Percentiles rank a stretch among this genome's conserved stretches.
Conservation (phyloP, 1,140 invertebrate species). For the Drosophila pruinosa region DNA sequence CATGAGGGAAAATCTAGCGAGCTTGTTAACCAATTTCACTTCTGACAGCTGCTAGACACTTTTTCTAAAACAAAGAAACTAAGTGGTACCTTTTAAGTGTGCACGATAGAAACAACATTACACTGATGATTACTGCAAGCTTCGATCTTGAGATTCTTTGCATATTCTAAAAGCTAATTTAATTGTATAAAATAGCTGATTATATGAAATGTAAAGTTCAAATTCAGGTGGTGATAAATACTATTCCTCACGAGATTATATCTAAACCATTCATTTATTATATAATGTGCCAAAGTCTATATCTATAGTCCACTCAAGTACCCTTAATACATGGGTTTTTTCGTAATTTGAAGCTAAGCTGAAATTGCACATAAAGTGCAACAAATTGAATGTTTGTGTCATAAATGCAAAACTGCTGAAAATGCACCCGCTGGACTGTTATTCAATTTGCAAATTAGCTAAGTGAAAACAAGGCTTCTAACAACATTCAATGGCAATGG, state of each 20-base stretch:
- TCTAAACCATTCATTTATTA: no score
- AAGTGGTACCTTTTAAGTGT: not conserved
- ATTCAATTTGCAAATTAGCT: constrained; percentile 36
- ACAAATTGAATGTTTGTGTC: not conserved
- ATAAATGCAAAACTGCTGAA: not conserved
- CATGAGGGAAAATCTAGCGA: constrained; percentile 4
- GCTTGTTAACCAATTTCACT: not conserved
- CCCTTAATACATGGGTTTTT: no score
- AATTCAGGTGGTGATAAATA: no score
- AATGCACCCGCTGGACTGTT: not conserved
- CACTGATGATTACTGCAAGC: not conserved
- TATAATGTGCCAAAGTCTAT: not conserved
- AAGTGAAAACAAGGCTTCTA: constrained; percentile 16
- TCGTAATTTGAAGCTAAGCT: no score
- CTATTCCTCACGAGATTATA: no score
- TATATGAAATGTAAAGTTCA: no score
- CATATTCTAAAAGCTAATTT: no score
- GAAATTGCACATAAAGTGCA: not conserved
- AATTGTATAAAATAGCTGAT: no score
- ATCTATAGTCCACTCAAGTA: not conserved
- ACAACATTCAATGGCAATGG: constrained; percentile 11
- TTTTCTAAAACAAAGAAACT: not conserved
- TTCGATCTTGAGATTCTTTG: no score
- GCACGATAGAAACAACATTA: not conserved
- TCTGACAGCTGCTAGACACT: not conserved